A percentile compares a stretch with the other conserved stretches of the same genome.
Conservation (phyloP, 1,140 invertebrate genomes). For the Drosophila kurseongensis region DNA sequence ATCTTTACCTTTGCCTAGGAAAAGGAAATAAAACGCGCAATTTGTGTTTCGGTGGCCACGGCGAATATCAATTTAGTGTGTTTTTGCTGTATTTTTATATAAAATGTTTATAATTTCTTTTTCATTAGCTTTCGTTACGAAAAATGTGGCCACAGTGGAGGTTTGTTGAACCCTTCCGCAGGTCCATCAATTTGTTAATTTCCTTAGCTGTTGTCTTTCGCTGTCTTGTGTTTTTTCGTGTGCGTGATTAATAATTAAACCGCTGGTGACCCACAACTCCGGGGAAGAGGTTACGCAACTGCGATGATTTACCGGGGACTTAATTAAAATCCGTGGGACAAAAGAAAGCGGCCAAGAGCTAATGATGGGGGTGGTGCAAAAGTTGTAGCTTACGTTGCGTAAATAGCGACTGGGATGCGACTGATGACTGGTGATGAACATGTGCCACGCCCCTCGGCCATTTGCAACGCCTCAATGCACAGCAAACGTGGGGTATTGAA, state of each 20-base stretch:
- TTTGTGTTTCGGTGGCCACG: constrained; percentile 66
- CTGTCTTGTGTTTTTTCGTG: constrained; percentile 29
- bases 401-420: constrained; percentile 44
- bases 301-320: constrained; percentile 52
- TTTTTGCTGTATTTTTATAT: constrained; percentile 65
- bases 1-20: constrained; percentile 49
- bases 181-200: constrained; percentile 63
- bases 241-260: constrained; percentile 43
- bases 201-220: constrained; percentile 32
- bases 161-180: constrained; percentile 63
- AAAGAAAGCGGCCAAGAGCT: constrained; percentile 52
- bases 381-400: constrained; percentile 58
- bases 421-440: constrained; percentile 63
- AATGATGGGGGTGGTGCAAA: constrained; percentile 39
- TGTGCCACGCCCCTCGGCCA: constrained; percentile 73
- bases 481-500: constrained; percentile 50
- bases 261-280: constrained; percentile 43
- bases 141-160: constrained; percentile 41
- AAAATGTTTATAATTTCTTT: constrained; percentile 80
- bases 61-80: constrained; percentile 58
- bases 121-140: constrained; percentile 74
- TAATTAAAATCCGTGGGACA: constrained; percentile 62
- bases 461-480: constrained; percentile 80
- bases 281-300: constrained; percentile 43
- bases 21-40: constrained; percentile 79